Base-by-base conservation (phyloP, 2,113 vertebrate genomes). In the Acrocephalus arundinaceus region DNA sequence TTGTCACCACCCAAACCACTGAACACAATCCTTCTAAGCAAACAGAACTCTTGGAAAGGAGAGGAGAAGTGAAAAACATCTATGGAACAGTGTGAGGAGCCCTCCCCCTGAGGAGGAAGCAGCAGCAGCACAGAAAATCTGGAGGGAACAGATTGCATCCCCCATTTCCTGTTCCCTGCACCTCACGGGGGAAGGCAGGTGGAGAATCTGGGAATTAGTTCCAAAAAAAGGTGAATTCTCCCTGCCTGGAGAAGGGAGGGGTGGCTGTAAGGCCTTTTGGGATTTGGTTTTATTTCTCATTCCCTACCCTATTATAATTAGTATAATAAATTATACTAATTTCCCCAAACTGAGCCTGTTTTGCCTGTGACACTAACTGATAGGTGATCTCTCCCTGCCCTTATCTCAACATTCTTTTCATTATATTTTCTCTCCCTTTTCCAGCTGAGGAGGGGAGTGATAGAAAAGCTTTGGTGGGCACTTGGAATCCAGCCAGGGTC, bases 11-110 rank as follows among this genome's bases (percentile, higher is more conserved):
- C 88, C 45, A 93, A 80, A 83, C 13, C 41, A 65, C 62, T 55
- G 76, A 93, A 85, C 89, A 87, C 46, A 80, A 89, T 49, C 72
- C 62, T 85, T 46, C 31, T 59, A 81, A 57, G 55, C 45, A 92
- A 95, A 79, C 19, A 85, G 33, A 84, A 67, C 4, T 27, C 83
- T 13, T 72, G 41, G 39, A n/a, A 20, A 78, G 77, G 31, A 85
- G 30, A 55, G 28, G 43, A 70, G 43, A 45, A 9, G 13, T 54
- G 33, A 37, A 71, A 71, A 72, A 15, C 19, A 30, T 62, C 37
- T 27, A 52, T 23, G 73, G 51, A 85, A 58, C 11, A 8, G 27
- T 11, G 61, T 67, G 77, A 74, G 67, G 27, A 58, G 35, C 23
- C 35, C 67, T 65, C 14, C 25, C 55, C 11, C 7, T 23, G 41